Conservation (phyloP, 2,888 invertebrate genomes). For the Chrysodeixis includens region DNA sequence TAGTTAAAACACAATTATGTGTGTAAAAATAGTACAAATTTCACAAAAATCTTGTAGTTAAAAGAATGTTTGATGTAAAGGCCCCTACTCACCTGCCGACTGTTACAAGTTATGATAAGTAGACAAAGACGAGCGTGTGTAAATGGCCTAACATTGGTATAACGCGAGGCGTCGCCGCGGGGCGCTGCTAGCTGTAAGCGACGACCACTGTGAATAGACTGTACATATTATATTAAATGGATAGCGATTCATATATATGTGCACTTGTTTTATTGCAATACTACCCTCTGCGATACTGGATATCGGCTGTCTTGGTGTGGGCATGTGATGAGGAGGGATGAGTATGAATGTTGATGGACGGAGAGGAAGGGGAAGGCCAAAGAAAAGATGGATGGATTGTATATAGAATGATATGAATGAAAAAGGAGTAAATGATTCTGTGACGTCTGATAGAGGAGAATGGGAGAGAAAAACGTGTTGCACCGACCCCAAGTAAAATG, state of each 20-base stretch:
- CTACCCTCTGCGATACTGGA: too few relatives aligned
- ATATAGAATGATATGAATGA: too few relatives aligned
- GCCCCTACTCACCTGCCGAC: not conserved
- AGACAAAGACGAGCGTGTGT: not conserved
- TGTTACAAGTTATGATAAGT: not conserved
- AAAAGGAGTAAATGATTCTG: too few relatives aligned
- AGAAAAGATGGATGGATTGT: too few relatives aligned
- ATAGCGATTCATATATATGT: conserved; percentile 64
- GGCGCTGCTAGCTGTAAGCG: conserved; percentile 31
- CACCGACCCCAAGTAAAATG: too few relatives aligned
- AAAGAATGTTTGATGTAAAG: not conserved
- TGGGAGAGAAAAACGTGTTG: too few relatives aligned
- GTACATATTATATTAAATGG: conserved; percentile 62
- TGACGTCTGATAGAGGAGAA: too few relatives aligned
- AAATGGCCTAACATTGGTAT: conserved; percentile 5
- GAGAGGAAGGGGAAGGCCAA: too few relatives aligned
- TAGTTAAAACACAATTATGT: too few relatives aligned
- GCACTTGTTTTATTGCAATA: conserved; percentile 55
- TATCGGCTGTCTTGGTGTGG: too few relatives aligned
- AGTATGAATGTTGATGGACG: too few relatives aligned
- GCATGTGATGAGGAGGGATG: too few relatives aligned
- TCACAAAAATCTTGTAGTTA: not conserved
- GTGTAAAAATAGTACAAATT: not conserved
- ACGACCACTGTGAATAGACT: conserved; percentile 53
- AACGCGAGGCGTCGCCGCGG: not conserved